Conservation (phyloP, 2,113 vertebrate species). For the Toxostoma redivivum region DNA sequence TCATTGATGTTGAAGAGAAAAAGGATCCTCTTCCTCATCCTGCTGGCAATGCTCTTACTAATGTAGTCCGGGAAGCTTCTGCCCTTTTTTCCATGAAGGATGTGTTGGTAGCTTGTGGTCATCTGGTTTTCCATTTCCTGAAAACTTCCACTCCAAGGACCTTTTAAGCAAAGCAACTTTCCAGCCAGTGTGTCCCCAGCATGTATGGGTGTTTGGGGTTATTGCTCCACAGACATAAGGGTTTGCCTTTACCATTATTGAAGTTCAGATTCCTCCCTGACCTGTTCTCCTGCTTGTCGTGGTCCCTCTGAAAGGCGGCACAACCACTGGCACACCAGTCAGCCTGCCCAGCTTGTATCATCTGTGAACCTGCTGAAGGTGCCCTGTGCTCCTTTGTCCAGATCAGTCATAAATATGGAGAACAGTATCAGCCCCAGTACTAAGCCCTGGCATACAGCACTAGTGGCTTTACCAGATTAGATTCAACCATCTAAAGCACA, state of each 20-base stretch:
- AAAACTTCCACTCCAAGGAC: not conserved
- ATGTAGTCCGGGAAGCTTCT: not conserved
- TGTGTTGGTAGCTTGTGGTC: not conserved
- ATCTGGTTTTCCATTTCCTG: not conserved
- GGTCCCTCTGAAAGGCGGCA: not conserved
- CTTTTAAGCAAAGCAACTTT: not conserved
- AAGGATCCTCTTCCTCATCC: not conserved
- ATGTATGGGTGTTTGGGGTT: not conserved
- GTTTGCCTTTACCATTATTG: not conserved
- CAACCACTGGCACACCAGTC: not conserved
- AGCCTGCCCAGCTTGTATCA: not conserved
- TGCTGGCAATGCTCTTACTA: not conserved
- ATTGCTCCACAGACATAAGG: not conserved
- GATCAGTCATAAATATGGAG: not conserved
- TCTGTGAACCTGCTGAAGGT: not conserved
- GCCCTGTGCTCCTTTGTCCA: not conserved
- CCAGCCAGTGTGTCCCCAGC: not conserved
- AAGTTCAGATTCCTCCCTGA: not conserved
- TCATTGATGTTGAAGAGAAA: not conserved
- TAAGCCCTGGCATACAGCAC: not conserved
- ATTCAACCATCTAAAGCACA: not conserved
- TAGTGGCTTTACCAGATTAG: not conserved
- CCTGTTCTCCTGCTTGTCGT: not conserved
- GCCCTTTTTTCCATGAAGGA: not conserved
- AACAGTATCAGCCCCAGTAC: not conserved